Base-by-base conservation (phyloP, 2,113 vertebrate genomes). In the Hemibagrus wyckioides region DNA sequence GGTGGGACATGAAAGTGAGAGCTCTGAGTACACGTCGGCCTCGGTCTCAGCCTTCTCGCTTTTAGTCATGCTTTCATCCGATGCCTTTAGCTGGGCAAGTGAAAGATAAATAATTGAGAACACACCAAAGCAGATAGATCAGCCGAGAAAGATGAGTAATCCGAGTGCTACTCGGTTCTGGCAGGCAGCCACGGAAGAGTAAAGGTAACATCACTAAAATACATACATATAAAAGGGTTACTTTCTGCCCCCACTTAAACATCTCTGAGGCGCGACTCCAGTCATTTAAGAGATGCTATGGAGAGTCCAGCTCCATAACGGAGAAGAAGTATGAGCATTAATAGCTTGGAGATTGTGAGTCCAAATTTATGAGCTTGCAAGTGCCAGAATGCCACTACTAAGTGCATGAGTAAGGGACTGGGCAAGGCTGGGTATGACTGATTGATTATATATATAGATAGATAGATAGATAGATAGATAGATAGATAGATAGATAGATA, bases 1-100 rank as follows among this genome's bases (percentile, higher is more conserved):
- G 94, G 93, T 94, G 88, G 76, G 87, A 94, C 92, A 92, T 95
- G 91, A 95, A 94, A 94, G 92, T 91, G 91, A 94, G 92, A 93
- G 92, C 92, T 88, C 81, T 89, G 75, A n/a, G 80, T 79, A 80
- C 59, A 82, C 71, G 61, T 44, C 56, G 76, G 67, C 82, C 52
- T 52, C 25, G 52, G 54, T 57, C 71, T 57, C 54, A 30, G 48
- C 82, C 48, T 81, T 81, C 54, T 81, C 41, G 54, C 79, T 81
- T 59, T 59, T 59, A 33, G 33, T 71, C 83, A 63, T 63, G 54
- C 77, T 89, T 83, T 90, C 80, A 88, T 89, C 87, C 48, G 14
- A 50, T 44, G 63, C n/a, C 86, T 83, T 65, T 76, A 87, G 79
- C 61, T 36, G 69, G 39, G 50, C 54, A n/a, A 82, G 82, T 85